Evolutionary conservation across 1,140 invertebrate species (phyloP), one percentile per base, ranked within the genome.

Genomic region (Coptotermes formosanus): DNA sequence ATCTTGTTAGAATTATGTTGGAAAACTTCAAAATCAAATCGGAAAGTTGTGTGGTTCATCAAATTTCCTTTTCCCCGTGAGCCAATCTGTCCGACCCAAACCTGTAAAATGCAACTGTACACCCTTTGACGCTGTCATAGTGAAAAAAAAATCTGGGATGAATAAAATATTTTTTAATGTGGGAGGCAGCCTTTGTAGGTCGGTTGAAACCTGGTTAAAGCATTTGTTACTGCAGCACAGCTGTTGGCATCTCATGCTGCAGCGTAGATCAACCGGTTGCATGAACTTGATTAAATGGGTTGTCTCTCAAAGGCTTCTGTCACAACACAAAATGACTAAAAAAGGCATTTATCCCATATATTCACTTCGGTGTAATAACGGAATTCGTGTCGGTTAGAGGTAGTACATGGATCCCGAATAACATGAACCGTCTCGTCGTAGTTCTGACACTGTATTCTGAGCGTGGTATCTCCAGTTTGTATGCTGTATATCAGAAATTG

Each of bases 361-460:
- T 69, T 69, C 64, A 69, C 23, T 69, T 69, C n/a, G 64, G 64
- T 69, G 64, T n/a, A 69, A 69, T 69, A 69, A 69, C 19, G n/a
- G 25, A 69, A 69, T 12, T 69, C 23, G 3, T 69, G 25, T 8
- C 25, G 64, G 23, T 25, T 7, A 25, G 25, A 25, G 64, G 64
- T n/a, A 11, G n/a, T n/a, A 30, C 64, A n/a, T n/a, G 64, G 25
- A 69, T 69, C n/a, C 64, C 3, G n/a, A 69, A 69, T 69, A 69
- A 69, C n/a, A 30, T 69, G 3, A 55, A n/a, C 25, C 14, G 12
- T n/a, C 7, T 7, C 64, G n/a, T 69, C 64, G n/a, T 30, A n/a
- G 21, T 69, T 69, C n/a, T 69, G 12, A n/a, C n/a, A 69, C n/a
- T 21, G 64, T 3, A 12, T 3, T 25, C 64, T n/a, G 19, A 69